Evolutionary conservation across 2,113 vertebrate species (phyloP).

Genomic region (Piprites chloris): DNA sequence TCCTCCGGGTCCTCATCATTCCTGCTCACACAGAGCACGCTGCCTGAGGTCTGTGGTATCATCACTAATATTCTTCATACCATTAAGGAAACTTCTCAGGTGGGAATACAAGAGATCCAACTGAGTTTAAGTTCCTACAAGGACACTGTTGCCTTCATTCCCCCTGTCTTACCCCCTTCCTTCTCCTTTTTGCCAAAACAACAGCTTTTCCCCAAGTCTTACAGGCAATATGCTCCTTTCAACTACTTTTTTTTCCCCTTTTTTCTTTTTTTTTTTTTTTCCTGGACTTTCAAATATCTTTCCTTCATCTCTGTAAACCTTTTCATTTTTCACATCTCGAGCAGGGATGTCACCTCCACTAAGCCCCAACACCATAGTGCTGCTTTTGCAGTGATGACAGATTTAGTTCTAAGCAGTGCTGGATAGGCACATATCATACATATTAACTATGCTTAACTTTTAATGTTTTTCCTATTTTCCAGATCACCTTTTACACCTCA

Average conservation of each 20-base stretch:
- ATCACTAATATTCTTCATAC: background rate
- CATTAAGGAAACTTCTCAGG: background rate
- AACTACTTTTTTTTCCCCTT: background rate
- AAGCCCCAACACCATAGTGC: background rate
- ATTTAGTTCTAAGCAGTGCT: background rate
- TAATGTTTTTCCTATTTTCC: background rate
- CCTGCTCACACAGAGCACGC: background rate
- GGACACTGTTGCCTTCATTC: background rate
- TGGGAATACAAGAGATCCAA: background rate
- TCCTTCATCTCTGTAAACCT: background rate
- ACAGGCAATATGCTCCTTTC: background rate
- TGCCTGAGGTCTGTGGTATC: background rate
- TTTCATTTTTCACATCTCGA: background rate
- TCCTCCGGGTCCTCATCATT: background rate
- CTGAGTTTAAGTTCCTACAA: background rate
- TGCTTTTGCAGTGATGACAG: background rate
- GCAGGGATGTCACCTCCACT: background rate
- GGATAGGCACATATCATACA: background rate
- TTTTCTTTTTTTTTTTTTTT: background rate
- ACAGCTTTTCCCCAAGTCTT: background rate
- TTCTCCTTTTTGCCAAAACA: background rate
- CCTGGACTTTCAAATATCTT: background rate
- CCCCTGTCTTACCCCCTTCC: background rate
- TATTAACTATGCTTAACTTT: background rate
- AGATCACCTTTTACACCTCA: slow-evolving; percentile 86